These are phyloP conservation scores for Cryptotermes secundus DNA, from an alignment of 1,140 invertebrate genomes.

Conservation along the genomic window DNA sequence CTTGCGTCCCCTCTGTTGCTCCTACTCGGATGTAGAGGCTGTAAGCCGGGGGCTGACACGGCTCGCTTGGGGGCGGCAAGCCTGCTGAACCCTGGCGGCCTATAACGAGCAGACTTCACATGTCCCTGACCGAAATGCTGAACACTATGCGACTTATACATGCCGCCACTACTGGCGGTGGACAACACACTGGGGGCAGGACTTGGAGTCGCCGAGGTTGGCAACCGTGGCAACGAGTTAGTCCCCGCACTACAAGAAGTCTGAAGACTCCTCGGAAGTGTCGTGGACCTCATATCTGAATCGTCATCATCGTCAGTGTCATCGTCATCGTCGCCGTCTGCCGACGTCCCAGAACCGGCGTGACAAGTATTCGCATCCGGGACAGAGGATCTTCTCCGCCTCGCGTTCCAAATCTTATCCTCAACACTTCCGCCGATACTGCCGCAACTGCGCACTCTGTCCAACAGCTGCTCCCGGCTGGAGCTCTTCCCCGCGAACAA, in stretches of 20 bases:
- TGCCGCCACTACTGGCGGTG: slow-evolving; percentile 48
- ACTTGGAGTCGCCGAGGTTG: slow-evolving; percentile 58
- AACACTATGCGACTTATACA: slow-evolving; percentile 69
- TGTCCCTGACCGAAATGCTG: slow-evolving; percentile 61
- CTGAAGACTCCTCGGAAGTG: slow-evolving; percentile 64
- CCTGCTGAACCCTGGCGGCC: slow-evolving; percentile 73
- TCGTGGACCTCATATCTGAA: slow-evolving; percentile 56
- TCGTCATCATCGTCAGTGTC: slow-evolving; percentile 61
- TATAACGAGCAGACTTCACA: slow-evolving; percentile 81
- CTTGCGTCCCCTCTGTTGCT: background rate
- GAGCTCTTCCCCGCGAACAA: slow-evolving; percentile 65
- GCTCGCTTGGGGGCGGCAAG: slow-evolving; percentile 62
- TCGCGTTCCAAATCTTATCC: slow-evolving; percentile 56
- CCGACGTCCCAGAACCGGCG: slow-evolving; percentile 54
- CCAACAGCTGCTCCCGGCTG: slow-evolving; percentile 66
- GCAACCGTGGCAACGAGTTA: slow-evolving; percentile 71
- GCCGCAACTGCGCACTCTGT: slow-evolving; percentile 76
- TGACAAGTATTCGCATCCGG: slow-evolving; percentile 66
- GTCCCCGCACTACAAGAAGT: slow-evolving; percentile 58
- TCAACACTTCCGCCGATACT: slow-evolving; percentile 71
- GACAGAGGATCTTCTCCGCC: slow-evolving; percentile 64
- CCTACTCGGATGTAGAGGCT: slow-evolving; percentile 47
- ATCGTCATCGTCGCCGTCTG: slow-evolving; percentile 66
- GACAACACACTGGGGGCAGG: slow-evolving; percentile 47
- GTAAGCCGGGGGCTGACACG: slow-evolving; percentile 69